Evolutionary conservation across 2,113 vertebrate genomes (phyloP), one percentile per base, ranked within the genome.

Genomic region (Poeciliopsis occidentalis): DNA sequence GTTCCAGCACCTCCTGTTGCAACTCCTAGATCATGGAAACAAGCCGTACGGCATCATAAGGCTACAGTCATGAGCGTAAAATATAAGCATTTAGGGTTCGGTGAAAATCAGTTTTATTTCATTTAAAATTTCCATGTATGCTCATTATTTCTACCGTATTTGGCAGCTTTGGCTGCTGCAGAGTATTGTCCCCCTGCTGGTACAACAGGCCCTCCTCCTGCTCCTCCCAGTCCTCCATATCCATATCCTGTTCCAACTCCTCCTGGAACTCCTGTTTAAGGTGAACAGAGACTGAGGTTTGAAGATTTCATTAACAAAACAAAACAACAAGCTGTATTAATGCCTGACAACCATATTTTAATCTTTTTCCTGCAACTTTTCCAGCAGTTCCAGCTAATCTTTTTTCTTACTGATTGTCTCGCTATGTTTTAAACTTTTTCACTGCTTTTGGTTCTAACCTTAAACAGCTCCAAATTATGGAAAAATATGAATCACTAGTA

Each of bases 151-250:
- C 19, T 10, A 75, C 72, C 67, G 8, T 83, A 87, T 87, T 91
- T 87, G 60, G 81, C 86, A 37, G 87, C 80, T 86, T 90, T 92
- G 71, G 85, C 83, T 12, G 81, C 81, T 24, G 83, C 64, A 73
- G 75, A 63, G 31, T 80, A 76, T 27, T 71, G 78, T 26, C 76
- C 84, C 60, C 11, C 64, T 73, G 68, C 83, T 19, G 71, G 70
- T n/a, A 63, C 34, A 47, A 72, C 63, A 44, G 22, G 65, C 0
- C 24, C 34, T 67, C 32, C 37, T 54, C 63, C 77, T 39, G 13
- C 27, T 54, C 44, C 44, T 30, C 57, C 74, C 47, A 60, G 15
- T 39, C 63, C 47, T 29, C 51, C 73, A 6, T 39, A 54, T 67
- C 73, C 83, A 13, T 81, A 22, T 2, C 76, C 85, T 30, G 65